Evolutionary conservation across 2,113 vertebrate genomes (phyloP), one percentile per base, ranked within the genome.

Genomic region (Opisthocomus hoazin): DNA sequence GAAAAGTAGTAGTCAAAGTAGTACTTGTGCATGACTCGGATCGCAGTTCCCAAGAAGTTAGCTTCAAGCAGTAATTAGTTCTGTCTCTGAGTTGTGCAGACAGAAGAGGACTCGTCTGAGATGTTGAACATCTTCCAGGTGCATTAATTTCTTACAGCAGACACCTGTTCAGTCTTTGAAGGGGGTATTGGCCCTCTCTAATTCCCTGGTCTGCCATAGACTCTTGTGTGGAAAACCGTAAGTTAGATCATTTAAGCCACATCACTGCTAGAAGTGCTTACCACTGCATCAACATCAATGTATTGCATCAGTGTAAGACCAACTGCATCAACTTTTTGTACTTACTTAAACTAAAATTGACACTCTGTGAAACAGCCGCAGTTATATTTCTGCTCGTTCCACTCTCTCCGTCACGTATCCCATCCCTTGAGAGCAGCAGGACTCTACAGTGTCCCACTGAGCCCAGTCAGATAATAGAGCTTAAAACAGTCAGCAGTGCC

Each of bases 21-120:
- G 11, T 45, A 23, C 9, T 10, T 21, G 6, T 51, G 15, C 37
- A 18, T 64, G 22, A 51, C 46, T 79, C 0, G 0, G 12, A 19
- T 27, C 34, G 30, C 9, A 46, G 30, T 5, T 61, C 8, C 21
- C 30, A 41, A 46, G 11, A 74, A 70, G 29, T 46, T 51, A 75
- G 30, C 51, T 61, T 87, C 39, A 75, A 91, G 20, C 22, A 78
- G 23, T 50, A 56, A 11, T 46, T 41, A 19, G 1, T 26, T 88
- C 14, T 41, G 24, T 41, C 43, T 81, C 70, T 65, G 50, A 78
- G 12, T 30, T 66, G 11, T 48, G 45, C 23, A 61, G 41, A 21
- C 50, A 78, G 50, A 23, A 29, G 56, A 60, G 30, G 26, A 43
- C 27, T 64, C 18, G 24, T 6, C 37, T 5, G 2, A 53, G 53